These are phyloP conservation scores for Pholis gunnellus DNA, from an alignment of 2,113 vertebrate species.

Conservation along the genomic window DNA sequence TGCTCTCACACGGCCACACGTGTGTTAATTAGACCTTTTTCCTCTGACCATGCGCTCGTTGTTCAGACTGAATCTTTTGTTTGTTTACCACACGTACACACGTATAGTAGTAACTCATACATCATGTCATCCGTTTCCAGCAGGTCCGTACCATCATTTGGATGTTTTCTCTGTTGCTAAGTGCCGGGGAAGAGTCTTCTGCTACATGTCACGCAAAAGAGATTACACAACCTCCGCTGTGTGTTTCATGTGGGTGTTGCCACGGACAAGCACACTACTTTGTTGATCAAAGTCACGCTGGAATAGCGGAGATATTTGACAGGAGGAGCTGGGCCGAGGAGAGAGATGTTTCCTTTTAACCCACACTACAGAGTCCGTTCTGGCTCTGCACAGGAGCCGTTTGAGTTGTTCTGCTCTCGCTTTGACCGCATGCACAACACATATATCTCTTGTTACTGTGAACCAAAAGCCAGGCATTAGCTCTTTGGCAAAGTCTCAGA, in stretches of 20 bases:
- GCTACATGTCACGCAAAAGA: slow-evolving; percentile 56
- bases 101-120: too few species aligned
- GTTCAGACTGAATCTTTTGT: slow-evolving; percentile 18
- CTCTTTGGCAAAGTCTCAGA: slow-evolving; percentile 64
- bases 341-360: slow-evolving; percentile 65
- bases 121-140: too few species aligned
- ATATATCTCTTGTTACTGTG: slow-evolving; percentile 52
- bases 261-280: slow-evolving; percentile 60
- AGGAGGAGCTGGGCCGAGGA: slow-evolving; percentile 63
- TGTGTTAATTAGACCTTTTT: slow-evolving; percentile 27
- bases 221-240: slow-evolving; percentile 70
- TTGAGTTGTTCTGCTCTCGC: slow-evolving; percentile 59
- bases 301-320: slow-evolving; percentile 60
- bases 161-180: slow-evolving; percentile 30
- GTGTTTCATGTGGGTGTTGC: slow-evolving; percentile 68
- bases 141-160: too few species aligned
- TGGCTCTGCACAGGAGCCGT: slow-evolving; percentile 39
- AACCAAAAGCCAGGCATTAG: slow-evolving; percentile 62
- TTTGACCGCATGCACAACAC: slow-evolving; percentile 50
- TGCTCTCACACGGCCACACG: slow-evolving; percentile 6
- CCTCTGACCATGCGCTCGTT: neutral
- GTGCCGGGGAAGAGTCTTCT: slow-evolving; percentile 35
- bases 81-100: neutral
- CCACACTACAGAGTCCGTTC: slow-evolving; percentile 59
- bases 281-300: slow-evolving; percentile 70